Base-by-base conservation (phyloP, 2,888 invertebrate species). In the Marronus borbonicus region DNA sequence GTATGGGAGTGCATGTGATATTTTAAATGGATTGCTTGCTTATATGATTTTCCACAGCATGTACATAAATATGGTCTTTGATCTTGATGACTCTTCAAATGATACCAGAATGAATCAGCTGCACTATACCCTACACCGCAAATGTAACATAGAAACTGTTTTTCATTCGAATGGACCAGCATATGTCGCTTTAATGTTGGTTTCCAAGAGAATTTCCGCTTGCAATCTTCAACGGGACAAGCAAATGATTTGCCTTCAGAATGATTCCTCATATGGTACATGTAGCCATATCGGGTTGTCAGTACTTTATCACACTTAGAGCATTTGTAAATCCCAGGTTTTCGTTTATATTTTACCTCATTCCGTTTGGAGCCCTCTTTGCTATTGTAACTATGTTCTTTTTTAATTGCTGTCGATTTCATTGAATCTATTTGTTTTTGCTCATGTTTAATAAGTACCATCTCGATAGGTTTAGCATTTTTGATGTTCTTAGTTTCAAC, bases 1-100 rank as follows among this genome's bases (percentile, higher is more conserved):
- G 55, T 72, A 58, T 72, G 72, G 17, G 58, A 55, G 20, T 58
- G 50, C 72, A 72, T 58, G 50, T 72, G 72, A 72, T 72, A 72
- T 58, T 31, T 72, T 20, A 72, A 44, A 39, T 72, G 72, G 36
- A 58, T 44, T 2, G n/a, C 39, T 39, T 72, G 72, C 20, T 55
- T 72, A 28, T 52, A 72, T 14, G 72, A 52, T 39, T 72, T 72
- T 5, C 72, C 72, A 44, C 72, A 72, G 36, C 58, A 39, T 4
- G 58, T 60, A 17, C 72, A 72, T 4, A 72, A 39, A 44, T 58
- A 52, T 17, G 72, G 72, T 14, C 72, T 31, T 14, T 58, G 17
- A 1, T 58, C 60, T 20, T 72, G 14, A 20, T 72, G 72, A 12
- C 17, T 72, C 3, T 20, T 36, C 5, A 72, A 36, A 20, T 60